A percentile compares a stretch with the other conserved stretches of the same genome.
Conservation (phyloP, 1,140 invertebrate genomes). For the Holotrichia oblita region DNA sequence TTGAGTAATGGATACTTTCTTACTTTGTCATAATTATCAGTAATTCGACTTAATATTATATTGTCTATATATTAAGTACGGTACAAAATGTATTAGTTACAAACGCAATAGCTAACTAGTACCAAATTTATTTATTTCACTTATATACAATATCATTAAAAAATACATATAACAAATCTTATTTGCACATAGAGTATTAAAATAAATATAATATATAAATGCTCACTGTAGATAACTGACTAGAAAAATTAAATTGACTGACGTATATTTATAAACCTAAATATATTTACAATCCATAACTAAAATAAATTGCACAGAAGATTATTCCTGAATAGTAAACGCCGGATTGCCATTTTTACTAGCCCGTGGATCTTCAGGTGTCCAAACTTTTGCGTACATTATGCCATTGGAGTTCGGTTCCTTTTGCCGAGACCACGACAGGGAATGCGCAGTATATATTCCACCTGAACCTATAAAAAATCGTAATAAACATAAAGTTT, state of each 20-base stretch:
- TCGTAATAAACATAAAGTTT: neutral
- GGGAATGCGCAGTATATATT: conserved; percentile 77
- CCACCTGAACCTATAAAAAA: conserved; percentile 62
- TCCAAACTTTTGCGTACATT: conserved; percentile 92
- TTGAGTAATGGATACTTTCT: too few relatives aligned
- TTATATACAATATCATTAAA: conserved; percentile 24
- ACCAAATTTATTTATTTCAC: neutral
- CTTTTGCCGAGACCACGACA: conserved; percentile 87
- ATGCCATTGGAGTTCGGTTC: conserved; percentile 81
- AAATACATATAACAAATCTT: neutral
- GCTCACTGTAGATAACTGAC: neutral
- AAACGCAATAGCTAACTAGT: neutral
- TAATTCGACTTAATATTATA: too few relatives aligned
- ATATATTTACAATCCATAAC: conserved; percentile 7
- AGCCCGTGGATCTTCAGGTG: conserved; percentile 85
- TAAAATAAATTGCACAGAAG: conserved; percentile 5
- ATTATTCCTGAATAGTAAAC: conserved; percentile 53
- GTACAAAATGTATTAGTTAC: too few relatives aligned
- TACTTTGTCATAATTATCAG: too few relatives aligned
- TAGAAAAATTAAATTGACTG: conserved; percentile 24
- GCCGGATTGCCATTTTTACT: conserved; percentile 59
- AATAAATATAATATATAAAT: conserved; percentile 12
- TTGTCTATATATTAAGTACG: neutral
- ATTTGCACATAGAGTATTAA: conserved; percentile 35
- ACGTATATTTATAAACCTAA: neutral